Percentiles rank a stretch among this genome's conserved stretches.
Conservation (phyloP, 2,888 invertebrate genomes). For the Caenorhabditis auriculariae region DNA sequence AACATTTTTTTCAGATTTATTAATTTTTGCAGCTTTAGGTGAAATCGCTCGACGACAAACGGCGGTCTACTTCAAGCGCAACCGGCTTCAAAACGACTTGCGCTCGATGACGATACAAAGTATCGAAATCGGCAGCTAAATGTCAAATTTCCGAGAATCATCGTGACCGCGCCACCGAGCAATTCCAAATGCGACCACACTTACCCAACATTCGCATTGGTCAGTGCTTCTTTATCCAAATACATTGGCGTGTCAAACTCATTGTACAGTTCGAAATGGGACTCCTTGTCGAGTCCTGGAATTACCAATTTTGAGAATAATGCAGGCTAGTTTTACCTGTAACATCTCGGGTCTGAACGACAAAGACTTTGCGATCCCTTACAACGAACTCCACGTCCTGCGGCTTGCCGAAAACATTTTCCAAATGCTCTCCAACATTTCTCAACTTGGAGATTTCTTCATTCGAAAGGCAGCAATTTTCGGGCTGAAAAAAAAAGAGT, state of each 20-base stretch:
- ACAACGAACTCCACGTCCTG: slow-evolving; percentile 82
- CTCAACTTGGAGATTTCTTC: slow-evolving; percentile 66
- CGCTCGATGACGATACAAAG: no score
- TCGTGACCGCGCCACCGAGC: no score
- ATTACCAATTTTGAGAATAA: background rate
- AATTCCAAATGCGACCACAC: slow-evolving; percentile 63
- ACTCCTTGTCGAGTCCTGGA: slow-evolving; percentile 76
- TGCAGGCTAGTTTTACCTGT: slow-evolving; percentile 14
- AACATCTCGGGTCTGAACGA: slow-evolving; percentile 61
- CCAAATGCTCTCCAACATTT: slow-evolving; percentile 71
- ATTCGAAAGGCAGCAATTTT: slow-evolving; percentile 25
- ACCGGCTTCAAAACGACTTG: no score
- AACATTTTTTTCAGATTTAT: no score
- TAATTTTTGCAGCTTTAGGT: no score
- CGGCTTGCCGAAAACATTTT: slow-evolving; percentile 74
- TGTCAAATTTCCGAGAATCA: no score
- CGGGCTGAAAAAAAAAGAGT: slow-evolving; percentile 22
- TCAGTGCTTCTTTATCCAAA: slow-evolving; percentile 72
- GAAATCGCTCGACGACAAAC: no score
- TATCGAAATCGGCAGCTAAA: no score
- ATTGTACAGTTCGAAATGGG: slow-evolving; percentile 78
- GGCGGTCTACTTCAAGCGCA: no score
- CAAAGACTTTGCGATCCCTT: slow-evolving; percentile 67
- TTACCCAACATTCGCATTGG: slow-evolving; percentile 78
- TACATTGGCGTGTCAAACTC: slow-evolving; percentile 76